Base-by-base conservation (phyloP, 2,113 vertebrate species). In the Vidua chalybeata region DNA sequence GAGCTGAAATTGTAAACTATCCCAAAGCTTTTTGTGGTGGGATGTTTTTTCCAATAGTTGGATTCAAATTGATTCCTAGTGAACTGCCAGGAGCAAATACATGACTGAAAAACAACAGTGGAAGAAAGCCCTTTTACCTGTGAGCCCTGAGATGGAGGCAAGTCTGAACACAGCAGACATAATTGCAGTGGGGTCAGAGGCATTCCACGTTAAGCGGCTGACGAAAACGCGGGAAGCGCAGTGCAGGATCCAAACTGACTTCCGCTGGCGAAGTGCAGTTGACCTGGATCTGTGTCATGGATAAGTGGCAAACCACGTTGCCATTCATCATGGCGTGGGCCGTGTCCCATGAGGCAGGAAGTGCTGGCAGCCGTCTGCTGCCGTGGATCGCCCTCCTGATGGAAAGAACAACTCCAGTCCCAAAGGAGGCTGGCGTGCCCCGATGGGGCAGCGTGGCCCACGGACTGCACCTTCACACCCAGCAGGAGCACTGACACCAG, bases 381-480 rank as follows among this genome's bases (percentile, higher is more conserved):
- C 62, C 46, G 5, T 35, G 24, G 1, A 6, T 28, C 33, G 9
- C 6, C 3, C 11, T 9, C 10, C 41, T 31, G 82, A 33, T 1
- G 4, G 63, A 15, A 5, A 59, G 77, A 76, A 43, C 5, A 1
- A 3, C 37, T 18, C 7, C 1, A 1, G 45, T 35, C 13, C 56
- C 12, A 27, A 39, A 39, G 3, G 3, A 13, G 88, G 28, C 23
- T 1, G 17, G 1, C 30, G 43, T 75, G 63, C 10, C 4, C 26
- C 3, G 45, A 8, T 2, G 8, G 83, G 75, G 26, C 45, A 16
- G 55, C 5, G 0, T 0, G 1, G 51, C 49, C 84, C 8, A 0
- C 0, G 18, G 33, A 11, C 64, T 71, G 45, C 0, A 0, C n/a
- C 15, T 41, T 31, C 43, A 27, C 22, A 1, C 13, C 15, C 15